Conservation (phyloP, 2,113 vertebrate genomes). For the Colius striatus region DNA sequence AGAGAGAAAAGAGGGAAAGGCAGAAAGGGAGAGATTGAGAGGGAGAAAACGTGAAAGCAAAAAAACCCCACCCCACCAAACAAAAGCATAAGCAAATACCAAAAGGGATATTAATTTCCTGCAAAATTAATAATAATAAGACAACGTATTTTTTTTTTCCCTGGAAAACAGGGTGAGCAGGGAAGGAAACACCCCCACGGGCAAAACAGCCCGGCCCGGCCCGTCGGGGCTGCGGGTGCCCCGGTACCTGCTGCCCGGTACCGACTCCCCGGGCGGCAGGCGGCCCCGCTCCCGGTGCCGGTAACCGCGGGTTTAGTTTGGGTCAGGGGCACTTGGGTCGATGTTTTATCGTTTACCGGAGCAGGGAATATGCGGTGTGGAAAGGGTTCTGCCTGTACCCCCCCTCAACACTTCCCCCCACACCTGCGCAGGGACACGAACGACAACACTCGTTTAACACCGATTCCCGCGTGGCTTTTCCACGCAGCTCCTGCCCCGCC, state of each 20-base stretch:
- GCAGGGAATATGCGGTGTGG: not conserved
- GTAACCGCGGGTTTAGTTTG: no score
- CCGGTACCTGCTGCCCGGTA: not conserved
- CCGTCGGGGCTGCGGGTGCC: not conserved
- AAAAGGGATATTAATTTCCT: not conserved
- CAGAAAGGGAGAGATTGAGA: not conserved
- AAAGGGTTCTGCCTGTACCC: not conserved
- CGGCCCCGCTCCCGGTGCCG: no score
- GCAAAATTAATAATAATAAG: not conserved
- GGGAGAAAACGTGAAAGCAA: not conserved
- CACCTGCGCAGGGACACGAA: not conserved
- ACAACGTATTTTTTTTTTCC: not conserved
- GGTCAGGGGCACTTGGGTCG: accelerated
- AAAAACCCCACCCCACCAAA: no score
- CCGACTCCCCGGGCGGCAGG: not conserved
- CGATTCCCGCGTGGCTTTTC: not conserved
- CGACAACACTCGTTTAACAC: accelerated
- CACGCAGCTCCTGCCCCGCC: not conserved
- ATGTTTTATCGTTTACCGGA: not conserved
- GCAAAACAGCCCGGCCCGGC: not conserved
- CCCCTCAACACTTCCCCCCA: no score
- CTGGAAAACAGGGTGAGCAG: not conserved
- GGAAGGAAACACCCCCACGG: not conserved
- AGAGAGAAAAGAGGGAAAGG: no score
- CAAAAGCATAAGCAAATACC: no score